Percentiles rank a stretch among this genome's conserved stretches.
Evolutionary conservation across 2,888 invertebrate genomes (phyloP).

Genomic region (Ptilodon capucinus): DNA sequence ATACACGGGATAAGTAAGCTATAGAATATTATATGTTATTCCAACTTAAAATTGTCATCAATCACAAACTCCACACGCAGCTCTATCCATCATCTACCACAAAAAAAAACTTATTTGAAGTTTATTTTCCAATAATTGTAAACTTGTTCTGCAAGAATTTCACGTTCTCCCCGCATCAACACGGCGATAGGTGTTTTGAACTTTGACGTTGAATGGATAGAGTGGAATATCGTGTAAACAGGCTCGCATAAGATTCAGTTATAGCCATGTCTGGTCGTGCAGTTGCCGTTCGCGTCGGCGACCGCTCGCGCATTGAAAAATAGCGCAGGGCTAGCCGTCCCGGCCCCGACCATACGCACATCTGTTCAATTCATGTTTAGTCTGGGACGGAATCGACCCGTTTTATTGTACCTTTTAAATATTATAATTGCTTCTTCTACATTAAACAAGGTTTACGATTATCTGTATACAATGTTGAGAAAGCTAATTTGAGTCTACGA

Average conservation of each 20-base stretch:
- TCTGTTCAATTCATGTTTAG: conserved; percentile 48
- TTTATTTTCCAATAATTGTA: conserved; percentile 14
- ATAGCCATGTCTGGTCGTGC: conserved; percentile 36
- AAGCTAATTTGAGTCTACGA: too few species aligned
- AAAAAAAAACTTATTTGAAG: conserved; percentile 13
- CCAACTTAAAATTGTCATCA: conserved; percentile 14
- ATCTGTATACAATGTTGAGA: too few species aligned
- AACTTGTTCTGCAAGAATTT: neutral
- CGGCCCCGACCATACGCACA: conserved; percentile 27
- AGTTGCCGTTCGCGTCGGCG: conserved; percentile 31
- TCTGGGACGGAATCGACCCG: conserved; percentile 40
- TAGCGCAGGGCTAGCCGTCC: conserved; percentile 35
- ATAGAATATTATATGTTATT: conserved; percentile 2
- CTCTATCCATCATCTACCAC: conserved; percentile 17
- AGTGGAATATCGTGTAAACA: neutral
- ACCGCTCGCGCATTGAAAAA: conserved; percentile 49
- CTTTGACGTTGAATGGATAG: neutral
- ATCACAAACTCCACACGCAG: conserved; percentile 17
- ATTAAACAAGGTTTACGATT: neutral
- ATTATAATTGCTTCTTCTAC: conserved; percentile 4
- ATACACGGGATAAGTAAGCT: too few species aligned
- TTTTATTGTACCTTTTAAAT: conserved; percentile 36
- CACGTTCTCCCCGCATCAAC: neutral
- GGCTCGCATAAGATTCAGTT: conserved; percentile 5
- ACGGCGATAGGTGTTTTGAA: neutral